Percentiles rank a stretch among this genome's conserved stretches.
Conservation (phyloP, 2,797 vertebrate genomes). For the Anas bernieri region DNA sequence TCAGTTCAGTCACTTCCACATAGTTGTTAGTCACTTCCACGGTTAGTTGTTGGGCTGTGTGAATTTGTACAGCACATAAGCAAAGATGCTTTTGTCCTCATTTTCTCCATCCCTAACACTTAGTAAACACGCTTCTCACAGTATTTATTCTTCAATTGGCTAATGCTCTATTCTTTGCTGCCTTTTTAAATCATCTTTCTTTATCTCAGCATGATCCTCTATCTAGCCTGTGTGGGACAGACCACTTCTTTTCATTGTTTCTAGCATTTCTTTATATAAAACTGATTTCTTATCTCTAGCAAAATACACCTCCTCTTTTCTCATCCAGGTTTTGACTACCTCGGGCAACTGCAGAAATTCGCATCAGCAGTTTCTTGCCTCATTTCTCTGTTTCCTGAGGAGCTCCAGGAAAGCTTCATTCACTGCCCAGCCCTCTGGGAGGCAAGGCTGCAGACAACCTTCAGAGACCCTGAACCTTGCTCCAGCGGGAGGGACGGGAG, state of each 20-base stretch:
- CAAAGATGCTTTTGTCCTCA: background rate
- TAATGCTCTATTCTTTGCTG: background rate
- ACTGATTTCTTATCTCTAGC: background rate
- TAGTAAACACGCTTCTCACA: background rate
- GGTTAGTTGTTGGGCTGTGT: background rate
- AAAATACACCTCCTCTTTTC: background rate
- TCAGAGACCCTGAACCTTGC: background rate
- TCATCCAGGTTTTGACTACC: background rate
- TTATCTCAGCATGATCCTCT: background rate
- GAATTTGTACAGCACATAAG: background rate
- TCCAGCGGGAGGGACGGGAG: background rate
- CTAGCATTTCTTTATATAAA: background rate
- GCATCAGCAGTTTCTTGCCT: background rate
- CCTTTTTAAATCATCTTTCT: constrained; percentile 5
- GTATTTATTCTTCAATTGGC: background rate
- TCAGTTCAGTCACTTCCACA: background rate
- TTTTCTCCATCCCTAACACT: background rate
- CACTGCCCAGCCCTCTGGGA: background rate
- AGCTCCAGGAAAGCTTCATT: background rate
- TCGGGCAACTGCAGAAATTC: background rate
- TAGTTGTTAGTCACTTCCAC: background rate
- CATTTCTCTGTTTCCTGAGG: background rate
- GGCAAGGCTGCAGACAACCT: background rate
- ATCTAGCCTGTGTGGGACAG: background rate
- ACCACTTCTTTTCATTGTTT: background rate